Evolutionary conservation across 1,140 invertebrate species (phyloP), one percentile per base, ranked within the genome.

Genomic region (Brachionus koreanus): DNA sequence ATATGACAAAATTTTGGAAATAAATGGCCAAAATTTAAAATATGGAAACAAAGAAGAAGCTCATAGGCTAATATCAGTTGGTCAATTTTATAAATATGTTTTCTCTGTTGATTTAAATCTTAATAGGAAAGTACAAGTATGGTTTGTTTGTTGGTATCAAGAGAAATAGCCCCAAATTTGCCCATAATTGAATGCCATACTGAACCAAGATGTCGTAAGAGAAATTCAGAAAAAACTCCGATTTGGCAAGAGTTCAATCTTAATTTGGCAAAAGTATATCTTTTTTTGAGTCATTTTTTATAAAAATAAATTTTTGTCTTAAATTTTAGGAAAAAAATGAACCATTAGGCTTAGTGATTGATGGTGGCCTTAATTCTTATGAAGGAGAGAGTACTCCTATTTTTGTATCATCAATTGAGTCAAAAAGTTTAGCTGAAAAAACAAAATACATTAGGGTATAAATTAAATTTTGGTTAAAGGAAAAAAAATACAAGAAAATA

Each of bases 391-490:
- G 88, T 83, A 88, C 87, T 9, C 90, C 90, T 16, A 87, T 90
- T 42, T 90, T 90, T 84, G 87, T 90, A 63, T 89, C 89, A 10
- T 90, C 90, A 83, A 88, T 90, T 75, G 87, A 89, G 83, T 87
- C 87, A 7, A 86, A 87, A 23, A 90, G 89, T 7, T 89, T 87
- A 63, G 85, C 90, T 5, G 89, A 88, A 16, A 86, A 87, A 83
- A 87, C 87, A 23, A 87, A 87, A 83, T 87, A 89, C 76, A 85
- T 90, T 19, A 89, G 88, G 88, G 89, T 90, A 85, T 83, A 85
- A 65, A 42, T 29, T 10, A 42, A 35, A 6, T 23, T 19, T 42
- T 82, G n/a, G n/a, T 35, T 39, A 12, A 19, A n/a, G 6, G n/a
- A n/a, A 12, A 61, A 35, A 79, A 39, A 12, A 29, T 12, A 5